Percentiles rank a stretch among this genome's conserved stretches.
Evolutionary conservation across 1,140 invertebrate genomes (phyloP).

Genomic region (Bombus fervidus): DNA sequence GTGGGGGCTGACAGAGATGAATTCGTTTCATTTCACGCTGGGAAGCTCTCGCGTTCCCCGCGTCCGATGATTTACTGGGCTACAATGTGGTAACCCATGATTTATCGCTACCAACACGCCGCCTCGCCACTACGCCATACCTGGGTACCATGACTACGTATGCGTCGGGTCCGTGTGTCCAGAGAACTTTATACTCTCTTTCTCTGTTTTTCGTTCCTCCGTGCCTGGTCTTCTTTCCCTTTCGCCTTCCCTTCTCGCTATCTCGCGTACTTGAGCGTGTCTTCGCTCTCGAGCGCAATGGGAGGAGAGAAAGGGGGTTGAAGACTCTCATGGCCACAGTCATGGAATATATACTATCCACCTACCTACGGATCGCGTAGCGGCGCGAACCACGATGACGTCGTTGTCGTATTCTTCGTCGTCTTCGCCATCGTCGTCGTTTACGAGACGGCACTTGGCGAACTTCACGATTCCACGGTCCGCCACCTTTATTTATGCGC

Average conservation of each 20-base stretch:
- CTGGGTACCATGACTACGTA: slow-evolving; percentile 75
- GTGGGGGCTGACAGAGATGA: slow-evolving; percentile 83
- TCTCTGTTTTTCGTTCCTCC: slow-evolving; percentile 56
- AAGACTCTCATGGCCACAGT: slow-evolving; percentile 63
- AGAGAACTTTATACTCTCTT: slow-evolving; percentile 70
- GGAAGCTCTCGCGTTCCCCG: slow-evolving; percentile 83
- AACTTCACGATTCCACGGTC: slow-evolving; percentile 58
- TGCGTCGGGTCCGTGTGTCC: slow-evolving; percentile 75
- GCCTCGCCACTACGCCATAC: slow-evolving; percentile 78
- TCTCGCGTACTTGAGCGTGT: slow-evolving; percentile 56
- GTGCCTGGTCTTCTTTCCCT: slow-evolving; percentile 29
- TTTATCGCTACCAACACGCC: slow-evolving; percentile 84
- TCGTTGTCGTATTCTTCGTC: slow-evolving; percentile 23
- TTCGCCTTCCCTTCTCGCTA: slow-evolving; percentile 39
- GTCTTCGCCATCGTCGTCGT: slow-evolving; percentile 14
- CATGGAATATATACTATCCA: slow-evolving; percentile 44
- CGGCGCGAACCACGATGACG: slow-evolving; percentile 44
- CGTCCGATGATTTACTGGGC: slow-evolving; percentile 86
- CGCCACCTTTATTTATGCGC: slow-evolving; percentile 64
- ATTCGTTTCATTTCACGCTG: slow-evolving; percentile 85
- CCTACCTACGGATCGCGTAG: slow-evolving; percentile 44
- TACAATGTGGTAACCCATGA: slow-evolving; percentile 88
- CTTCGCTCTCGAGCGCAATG: slow-evolving; percentile 43
- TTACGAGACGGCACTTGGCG: slow-evolving; percentile 46
- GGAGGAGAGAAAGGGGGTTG: slow-evolving; percentile 61